Evolutionary conservation across 2,113 vertebrate genomes (phyloP).

Genomic region (Apodemus sylvaticus): DNA sequence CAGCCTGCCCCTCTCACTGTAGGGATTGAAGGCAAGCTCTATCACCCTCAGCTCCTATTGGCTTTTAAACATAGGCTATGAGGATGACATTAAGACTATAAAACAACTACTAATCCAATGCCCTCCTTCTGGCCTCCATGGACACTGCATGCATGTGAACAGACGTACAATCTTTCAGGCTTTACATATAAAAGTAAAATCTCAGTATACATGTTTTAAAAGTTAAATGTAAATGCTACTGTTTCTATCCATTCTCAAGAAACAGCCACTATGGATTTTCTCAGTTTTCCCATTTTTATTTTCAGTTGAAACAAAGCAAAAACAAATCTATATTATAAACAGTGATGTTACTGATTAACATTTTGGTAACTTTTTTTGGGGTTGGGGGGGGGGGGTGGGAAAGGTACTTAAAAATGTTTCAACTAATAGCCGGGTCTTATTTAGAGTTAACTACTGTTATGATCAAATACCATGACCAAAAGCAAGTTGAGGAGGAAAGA

Average conservation of each 20-base stretch:
- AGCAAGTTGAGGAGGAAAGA: neutral
- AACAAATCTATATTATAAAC: neutral
- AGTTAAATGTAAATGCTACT: neutral
- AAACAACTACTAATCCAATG: neutral
- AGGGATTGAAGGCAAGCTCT: neutral
- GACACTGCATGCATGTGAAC: neutral
- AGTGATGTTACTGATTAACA: neutral
- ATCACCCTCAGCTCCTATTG: neutral
- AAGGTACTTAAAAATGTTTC: neutral
- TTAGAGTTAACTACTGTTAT: neutral
- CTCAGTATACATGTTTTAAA: neutral
- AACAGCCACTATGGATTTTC: neutral
- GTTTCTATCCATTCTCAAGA: neutral
- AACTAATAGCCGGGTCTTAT: neutral
- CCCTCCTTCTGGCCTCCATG: neutral
- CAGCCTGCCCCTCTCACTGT: neutral
- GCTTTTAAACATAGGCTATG: neutral
- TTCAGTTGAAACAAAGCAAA: neutral
- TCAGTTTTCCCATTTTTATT: neutral
- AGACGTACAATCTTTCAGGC: neutral
- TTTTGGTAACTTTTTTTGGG: neutral
- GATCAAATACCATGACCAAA: neutral
- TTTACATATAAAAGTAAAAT: neutral
- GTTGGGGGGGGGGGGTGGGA: too few relatives aligned
- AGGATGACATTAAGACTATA: neutral